phyloP scores from a whole-genome alignment of 2,888 invertebrate species.

The Sisyra terminalis region DNA sequence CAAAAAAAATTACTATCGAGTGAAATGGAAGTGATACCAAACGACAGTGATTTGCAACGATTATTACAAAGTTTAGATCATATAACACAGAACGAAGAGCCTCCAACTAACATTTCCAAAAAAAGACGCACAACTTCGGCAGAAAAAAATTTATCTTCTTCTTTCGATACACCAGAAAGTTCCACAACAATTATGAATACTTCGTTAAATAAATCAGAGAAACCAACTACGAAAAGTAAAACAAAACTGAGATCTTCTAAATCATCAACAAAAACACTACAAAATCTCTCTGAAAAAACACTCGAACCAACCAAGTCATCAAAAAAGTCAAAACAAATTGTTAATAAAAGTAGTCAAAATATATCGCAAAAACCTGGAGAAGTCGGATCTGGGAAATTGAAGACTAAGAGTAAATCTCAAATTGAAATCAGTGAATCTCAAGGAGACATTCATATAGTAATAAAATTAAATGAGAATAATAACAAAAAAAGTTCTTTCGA shows the following conservation, averaged over 20 bases:
- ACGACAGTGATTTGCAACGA: constrained; percentile 17
- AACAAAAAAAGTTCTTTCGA: too few species aligned
- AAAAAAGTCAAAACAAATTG: background rate
- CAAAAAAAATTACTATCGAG: constrained; percentile 23
- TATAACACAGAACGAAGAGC: background rate
- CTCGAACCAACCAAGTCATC: background rate
- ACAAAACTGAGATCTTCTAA: background rate
- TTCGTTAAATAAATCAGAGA: background rate
- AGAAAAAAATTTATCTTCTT: background rate
- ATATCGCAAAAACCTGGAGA: background rate
- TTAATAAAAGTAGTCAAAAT: background rate
- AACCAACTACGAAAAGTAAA: background rate
- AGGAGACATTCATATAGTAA: constrained; percentile 6
- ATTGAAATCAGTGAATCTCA: constrained; percentile 2
- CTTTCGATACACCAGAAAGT: background rate
- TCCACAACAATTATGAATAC: background rate
- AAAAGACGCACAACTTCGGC: background rate
- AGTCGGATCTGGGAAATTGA: background rate
- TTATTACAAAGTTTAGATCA: constrained; percentile 14
- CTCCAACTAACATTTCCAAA: background rate
- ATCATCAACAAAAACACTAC: background rate
- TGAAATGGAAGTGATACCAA: constrained; percentile 22
- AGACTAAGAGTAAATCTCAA: background rate
- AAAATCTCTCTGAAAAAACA: background rate
- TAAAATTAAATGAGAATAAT: constrained; percentile 8